A percentile compares a stretch with the other conserved stretches of the same genome.
phyloP scores from a whole-genome alignment of 2,113 vertebrate genomes.

The Lophius piscatorius region DNA sequence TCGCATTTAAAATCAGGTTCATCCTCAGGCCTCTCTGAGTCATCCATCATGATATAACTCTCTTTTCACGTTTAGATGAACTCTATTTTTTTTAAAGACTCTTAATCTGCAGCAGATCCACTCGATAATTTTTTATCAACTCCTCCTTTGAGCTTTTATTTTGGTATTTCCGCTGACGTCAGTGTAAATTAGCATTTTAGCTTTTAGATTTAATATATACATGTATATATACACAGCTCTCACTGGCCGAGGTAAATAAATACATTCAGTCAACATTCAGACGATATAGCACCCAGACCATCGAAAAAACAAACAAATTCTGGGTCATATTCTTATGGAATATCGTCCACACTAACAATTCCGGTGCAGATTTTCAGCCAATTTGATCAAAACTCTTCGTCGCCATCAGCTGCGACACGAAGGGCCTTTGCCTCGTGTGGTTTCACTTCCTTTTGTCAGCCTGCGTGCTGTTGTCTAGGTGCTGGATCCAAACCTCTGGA shows the following conservation, averaged over 20 bases:
- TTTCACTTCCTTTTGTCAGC: constrained; percentile 31
- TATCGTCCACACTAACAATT: background rate
- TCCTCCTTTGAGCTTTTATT: too few relatives aligned
- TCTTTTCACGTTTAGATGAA: too few relatives aligned
- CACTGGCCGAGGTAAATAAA: too few relatives aligned
- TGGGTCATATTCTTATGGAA: background rate
- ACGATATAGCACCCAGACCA: constrained; percentile 6
- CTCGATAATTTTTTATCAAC: too few relatives aligned
- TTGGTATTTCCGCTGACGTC: too few relatives aligned
- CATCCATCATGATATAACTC: too few relatives aligned
- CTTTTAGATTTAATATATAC: too few relatives aligned
- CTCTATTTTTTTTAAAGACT: too few relatives aligned
- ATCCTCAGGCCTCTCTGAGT: too few relatives aligned
- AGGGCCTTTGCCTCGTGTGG: constrained; percentile 29
- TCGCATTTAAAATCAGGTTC: too few relatives aligned
- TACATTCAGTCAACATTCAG: constrained; percentile 19
- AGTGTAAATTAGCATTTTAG: too few relatives aligned
- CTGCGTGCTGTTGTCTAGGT: constrained; percentile 52
- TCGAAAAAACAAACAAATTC: background rate
- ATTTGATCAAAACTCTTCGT: constrained; percentile 13
- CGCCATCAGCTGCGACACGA: constrained; percentile 18
- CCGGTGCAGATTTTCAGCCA: constrained; percentile 30
- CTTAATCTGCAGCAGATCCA: too few relatives aligned
- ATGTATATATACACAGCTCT: background rate
- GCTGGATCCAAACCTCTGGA: constrained; percentile 39